These are phyloP conservation scores for Neopipo cinnamomea DNA, from an alignment of 2,113 vertebrate genomes.

Conservation along the genomic window DNA sequence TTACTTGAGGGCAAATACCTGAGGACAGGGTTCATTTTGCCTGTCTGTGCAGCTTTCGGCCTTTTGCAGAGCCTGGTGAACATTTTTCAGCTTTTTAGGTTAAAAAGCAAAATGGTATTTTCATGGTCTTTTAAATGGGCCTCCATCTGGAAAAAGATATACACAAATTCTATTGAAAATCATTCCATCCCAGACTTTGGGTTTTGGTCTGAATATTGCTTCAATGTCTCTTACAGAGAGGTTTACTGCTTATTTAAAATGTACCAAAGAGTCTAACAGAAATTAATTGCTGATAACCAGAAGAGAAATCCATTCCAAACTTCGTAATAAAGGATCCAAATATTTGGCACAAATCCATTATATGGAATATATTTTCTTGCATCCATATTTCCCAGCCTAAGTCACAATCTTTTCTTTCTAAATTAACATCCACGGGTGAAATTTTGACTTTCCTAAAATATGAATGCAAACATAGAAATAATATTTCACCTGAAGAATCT, in stretches of 20 bases:
- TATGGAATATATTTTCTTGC: background rate
- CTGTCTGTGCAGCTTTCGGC: background rate
- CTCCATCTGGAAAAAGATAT: background rate
- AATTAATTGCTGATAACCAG: background rate
- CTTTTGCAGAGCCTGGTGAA: background rate
- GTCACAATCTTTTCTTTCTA: background rate
- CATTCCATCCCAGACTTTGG: background rate
- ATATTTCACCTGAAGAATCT: background rate
- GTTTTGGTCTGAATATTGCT: background rate
- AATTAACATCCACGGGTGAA: background rate
- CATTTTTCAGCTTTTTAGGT: background rate
- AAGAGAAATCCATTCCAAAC: background rate
- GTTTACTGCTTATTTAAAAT: background rate
- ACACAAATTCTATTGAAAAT: background rate
- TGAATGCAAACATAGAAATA: background rate
- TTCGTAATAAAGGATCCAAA: background rate
- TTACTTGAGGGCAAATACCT: background rate
- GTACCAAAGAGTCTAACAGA: background rate
- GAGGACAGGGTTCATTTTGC: background rate
- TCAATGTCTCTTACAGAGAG: background rate
- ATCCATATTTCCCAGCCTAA: background rate
- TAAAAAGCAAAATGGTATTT: background rate
- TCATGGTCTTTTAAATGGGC: background rate
- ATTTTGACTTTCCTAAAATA: background rate
- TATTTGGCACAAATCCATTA: background rate